Evolutionary conservation across 2,797 vertebrate species (phyloP), one percentile per base, ranked within the genome.

Genomic region (Spinibarbus caldwelli): DNA sequence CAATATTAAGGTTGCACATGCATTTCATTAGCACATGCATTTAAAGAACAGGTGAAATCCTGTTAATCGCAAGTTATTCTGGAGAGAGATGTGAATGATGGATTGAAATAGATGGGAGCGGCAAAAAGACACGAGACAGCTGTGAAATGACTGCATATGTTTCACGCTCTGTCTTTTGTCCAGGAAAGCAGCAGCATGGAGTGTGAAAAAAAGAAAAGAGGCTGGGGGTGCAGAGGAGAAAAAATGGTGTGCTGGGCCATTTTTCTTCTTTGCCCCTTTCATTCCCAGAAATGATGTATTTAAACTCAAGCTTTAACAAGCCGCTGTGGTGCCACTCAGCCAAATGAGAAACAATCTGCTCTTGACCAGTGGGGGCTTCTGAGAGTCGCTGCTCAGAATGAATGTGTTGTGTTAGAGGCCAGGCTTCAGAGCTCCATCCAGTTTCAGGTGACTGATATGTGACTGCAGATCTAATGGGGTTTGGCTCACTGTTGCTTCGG

Each of bases 251-350:
- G 36, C 41, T 49, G 81, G 31, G 43, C 75, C 68, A 49, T 89
- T 88, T 87, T 78, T 88, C 83, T 84, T 86, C 47, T 62, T 1
- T 19, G 23, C 34, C 72, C 47, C 84, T 80, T 89, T 88, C 47
- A 83, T 90, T 89, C 77, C 57, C 82, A 86, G 78, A 86, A 88
- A 80, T 71, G 29, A 86, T 86, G 87, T 77, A 82, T 83, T 88
- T 84, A 85, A 83, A 79, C 71, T 84, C 38, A 26, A n/a, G 36
- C 77, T 66, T 73, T 88, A 85, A 80, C 75, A 71, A 86, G 85
- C 78, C 41, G 6, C 77, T 75, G 75, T 49, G 70, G 57, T 88
- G 86, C 80, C 81, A 80, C 80, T 87, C 36, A 47, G 45, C 78
- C 82, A 85, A 85, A 87, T 78, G 80, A 88, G 85, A 88, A 88